Evolutionary conservation across 2,888 invertebrate species (phyloP), one percentile per base, ranked within the genome.

Genomic region (Rhamnusium bicolor): DNA sequence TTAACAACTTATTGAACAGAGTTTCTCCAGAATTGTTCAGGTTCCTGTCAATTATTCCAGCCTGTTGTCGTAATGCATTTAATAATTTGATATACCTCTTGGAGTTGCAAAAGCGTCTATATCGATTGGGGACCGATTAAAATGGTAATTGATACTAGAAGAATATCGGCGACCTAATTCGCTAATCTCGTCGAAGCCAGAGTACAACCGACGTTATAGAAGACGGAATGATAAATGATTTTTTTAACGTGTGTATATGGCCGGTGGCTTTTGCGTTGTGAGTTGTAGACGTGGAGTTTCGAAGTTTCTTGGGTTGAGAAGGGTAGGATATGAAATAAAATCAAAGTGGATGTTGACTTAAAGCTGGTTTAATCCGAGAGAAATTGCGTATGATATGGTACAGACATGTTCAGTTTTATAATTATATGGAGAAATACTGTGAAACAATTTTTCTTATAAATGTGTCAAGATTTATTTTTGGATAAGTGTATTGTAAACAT

Each of bases 1-100:
- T 66, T 72, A 72, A 65, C 65, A 63, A 74, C 65, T 65, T 40
- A 40, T 12, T 40, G 40, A 40, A n/a, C 40, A n/a, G n/a, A 40
- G 40, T 40, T 40, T 40, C 40, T 40, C 40, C n/a, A 12, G 40
- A 40, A 40, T 40, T 40, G 40, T 40, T n/a, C 40, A n/a, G 40
- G n/a, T 40, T n/a, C 40, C 4, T n/a, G 40, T 40, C 40, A 40
- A 40, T 40, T 40, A 40, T 40, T 40, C 40, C 40, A 40, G 40
- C 4, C 40, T 40, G 40, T 40, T n/a, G 40, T n/a, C 40, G 40
- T 40, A 40, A 40, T 40, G 40, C 40, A 40, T 40, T 40, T 40
- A 40, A n/a, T 40, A 40, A 40, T 40, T 40, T 40, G 40, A 40
- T 40, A 40, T 40, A n/a, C 40, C 40, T 3, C 19, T 19, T 10